Evolutionary conservation across 2,888 invertebrate genomes (phyloP).

Genomic region (Synanthedon myopaeformis): DNA sequence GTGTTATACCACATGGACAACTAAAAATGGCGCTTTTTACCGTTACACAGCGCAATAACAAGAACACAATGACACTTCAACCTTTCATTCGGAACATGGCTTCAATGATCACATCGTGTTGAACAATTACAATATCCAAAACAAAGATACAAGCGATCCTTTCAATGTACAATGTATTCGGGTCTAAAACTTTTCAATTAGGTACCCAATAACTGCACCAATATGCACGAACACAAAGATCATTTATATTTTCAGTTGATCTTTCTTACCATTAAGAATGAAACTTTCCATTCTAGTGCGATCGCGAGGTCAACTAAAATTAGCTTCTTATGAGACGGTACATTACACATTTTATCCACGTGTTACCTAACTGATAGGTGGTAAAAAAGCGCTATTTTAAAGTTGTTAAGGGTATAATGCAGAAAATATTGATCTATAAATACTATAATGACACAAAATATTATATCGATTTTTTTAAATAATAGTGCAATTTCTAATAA

Average conservation of each 20-base stretch:
- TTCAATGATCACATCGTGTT: constrained; percentile 25
- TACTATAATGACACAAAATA: no score
- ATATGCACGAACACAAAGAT: no score
- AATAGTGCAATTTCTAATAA: no score
- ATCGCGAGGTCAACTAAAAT: constrained; percentile 42
- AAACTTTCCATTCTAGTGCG: constrained; percentile 39
- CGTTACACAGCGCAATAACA: constrained; percentile 46
- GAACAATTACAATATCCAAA: constrained; percentile 20
- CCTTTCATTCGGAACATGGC: constrained; percentile 26
- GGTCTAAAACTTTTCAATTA: no score
- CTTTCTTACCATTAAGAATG: constrained; percentile 16
- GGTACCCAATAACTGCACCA: no score
- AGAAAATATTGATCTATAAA: no score
- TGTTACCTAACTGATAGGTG: constrained; percentile 15
- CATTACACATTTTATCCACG: constrained; percentile 18
- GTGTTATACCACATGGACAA: constrained; percentile 15
- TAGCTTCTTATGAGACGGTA: constrained; percentile 33
- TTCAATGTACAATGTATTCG: no score
- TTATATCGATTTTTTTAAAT: no score
- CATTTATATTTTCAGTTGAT: not conserved
- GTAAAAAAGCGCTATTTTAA: constrained; percentile 16
- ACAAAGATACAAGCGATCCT: no score
- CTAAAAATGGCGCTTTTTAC: constrained; percentile 49
- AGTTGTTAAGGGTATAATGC: no score
- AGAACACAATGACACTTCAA: constrained; percentile 43